These are phyloP conservation scores for Lomographa bimaculata DNA, from an alignment of 2,888 invertebrate species.

Conservation along the genomic window DNA sequence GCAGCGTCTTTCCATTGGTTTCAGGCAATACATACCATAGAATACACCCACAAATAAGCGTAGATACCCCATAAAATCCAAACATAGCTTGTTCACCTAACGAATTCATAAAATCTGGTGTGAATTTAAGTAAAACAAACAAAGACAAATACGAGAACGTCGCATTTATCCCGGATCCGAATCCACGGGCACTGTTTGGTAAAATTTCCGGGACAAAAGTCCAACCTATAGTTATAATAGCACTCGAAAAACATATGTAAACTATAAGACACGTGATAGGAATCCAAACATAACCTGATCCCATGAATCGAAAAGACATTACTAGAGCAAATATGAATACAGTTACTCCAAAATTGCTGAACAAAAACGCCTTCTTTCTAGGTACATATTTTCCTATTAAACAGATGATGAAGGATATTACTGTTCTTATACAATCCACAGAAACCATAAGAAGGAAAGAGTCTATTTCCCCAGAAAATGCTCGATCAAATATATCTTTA, in stretches of 20 bases:
- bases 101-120: slow-evolving; percentile 12
- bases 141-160: slow-evolving; percentile 3
- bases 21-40: slow-evolving; percentile 42
- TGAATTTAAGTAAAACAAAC: slow-evolving; percentile 11
- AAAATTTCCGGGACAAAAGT: slow-evolving; percentile 45
- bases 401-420: slow-evolving; percentile 6
- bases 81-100: slow-evolving; percentile 12
- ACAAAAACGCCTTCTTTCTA: slow-evolving; percentile 7
- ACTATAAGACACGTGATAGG: slow-evolving; percentile 7
- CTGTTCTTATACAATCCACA: slow-evolving; percentile 6
- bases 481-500: slow-evolving; percentile 10
- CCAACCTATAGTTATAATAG: slow-evolving; percentile 40
- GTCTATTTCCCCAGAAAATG: slow-evolving; percentile 14
- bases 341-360: slow-evolving; percentile 3
- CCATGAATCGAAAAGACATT: slow-evolving; percentile 1
- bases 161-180: slow-evolving; percentile 37
- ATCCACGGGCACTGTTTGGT: slow-evolving; percentile 41
- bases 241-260: slow-evolving; percentile 27
- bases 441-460: slow-evolving; percentile 13
- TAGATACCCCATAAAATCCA: slow-evolving; percentile 5
- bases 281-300: slow-evolving; percentile 5
- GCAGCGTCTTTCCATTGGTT: slow-evolving; percentile 84
- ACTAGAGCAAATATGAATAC: slow-evolving; percentile 5
- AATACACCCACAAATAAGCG: slow-evolving; percentile 9
- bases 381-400: slow-evolving; percentile 12